These are phyloP conservation scores for Ennomos erosarius DNA, from an alignment of 2,888 invertebrate species.

Conservation along the genomic window DNA sequence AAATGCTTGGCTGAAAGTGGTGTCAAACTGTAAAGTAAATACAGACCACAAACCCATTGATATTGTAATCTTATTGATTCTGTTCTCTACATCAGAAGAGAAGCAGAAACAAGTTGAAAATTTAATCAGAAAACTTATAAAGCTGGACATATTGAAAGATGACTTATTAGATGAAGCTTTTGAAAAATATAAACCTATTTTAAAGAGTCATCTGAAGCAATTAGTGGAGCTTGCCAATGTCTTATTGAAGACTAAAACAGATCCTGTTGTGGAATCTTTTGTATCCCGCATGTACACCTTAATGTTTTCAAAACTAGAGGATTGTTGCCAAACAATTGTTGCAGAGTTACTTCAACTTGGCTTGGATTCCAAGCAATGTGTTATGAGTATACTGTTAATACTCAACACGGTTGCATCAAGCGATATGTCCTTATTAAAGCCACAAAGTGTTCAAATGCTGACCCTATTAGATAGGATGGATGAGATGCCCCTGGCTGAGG, in stretches of 20 bases:
- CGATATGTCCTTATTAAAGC: slow-evolving; percentile 77
- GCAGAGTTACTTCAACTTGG: slow-evolving; percentile 73
- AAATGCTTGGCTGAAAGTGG: slow-evolving; percentile 85
- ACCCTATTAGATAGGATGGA: slow-evolving; percentile 91
- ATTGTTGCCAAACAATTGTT: slow-evolving; percentile 69
- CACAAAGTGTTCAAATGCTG: slow-evolving; percentile 86
- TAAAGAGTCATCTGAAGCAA: slow-evolving; percentile 83
- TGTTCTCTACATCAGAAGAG: slow-evolving; percentile 86
- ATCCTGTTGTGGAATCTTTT: slow-evolving; percentile 84
- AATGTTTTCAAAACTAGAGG: slow-evolving; percentile 74
- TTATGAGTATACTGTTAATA: slow-evolving; percentile 65
- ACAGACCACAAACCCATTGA: slow-evolving; percentile 88
- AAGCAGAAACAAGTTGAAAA: slow-evolving; percentile 86
- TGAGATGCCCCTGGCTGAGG: slow-evolving; percentile 89
- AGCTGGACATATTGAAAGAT: slow-evolving; percentile 85
- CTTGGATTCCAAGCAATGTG: slow-evolving; percentile 68
- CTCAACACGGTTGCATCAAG: slow-evolving; percentile 71
- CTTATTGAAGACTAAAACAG: slow-evolving; percentile 79
- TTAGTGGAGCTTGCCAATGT: slow-evolving; percentile 84
- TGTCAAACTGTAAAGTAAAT: slow-evolving; percentile 76
- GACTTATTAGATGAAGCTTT: slow-evolving; percentile 84
- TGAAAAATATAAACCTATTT: slow-evolving; percentile 81
- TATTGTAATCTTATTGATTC: slow-evolving; percentile 87
- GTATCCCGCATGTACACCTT: slow-evolving; percentile 84
- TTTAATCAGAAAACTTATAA: slow-evolving; percentile 87